phyloP scores from a whole-genome alignment of 1,140 invertebrate genomes.

The Lordiphosa stackelbergi region DNA sequence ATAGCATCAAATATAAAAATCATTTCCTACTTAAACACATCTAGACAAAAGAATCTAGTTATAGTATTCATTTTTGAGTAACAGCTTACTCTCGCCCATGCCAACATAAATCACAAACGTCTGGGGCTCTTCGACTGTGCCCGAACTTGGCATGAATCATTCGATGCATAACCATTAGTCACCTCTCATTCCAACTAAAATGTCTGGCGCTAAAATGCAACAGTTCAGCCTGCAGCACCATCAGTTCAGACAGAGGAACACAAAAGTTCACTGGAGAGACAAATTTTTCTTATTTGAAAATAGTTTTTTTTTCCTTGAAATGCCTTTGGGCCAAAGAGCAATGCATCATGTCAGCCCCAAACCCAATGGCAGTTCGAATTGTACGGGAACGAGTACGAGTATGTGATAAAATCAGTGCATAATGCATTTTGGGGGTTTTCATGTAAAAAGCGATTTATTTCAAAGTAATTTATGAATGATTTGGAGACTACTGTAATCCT shows the following conservation, averaged over 20 bases:
- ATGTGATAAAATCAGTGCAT: no score
- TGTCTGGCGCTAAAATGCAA: slow-evolving; percentile 28
- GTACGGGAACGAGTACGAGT: no score
- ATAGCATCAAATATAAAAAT: no score
- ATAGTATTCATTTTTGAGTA: no score
- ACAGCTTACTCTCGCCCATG: no score
- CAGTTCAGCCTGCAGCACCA: slow-evolving; percentile 9
- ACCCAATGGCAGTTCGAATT: no score
- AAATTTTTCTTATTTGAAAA: slow-evolving; percentile 40
- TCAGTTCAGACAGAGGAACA: slow-evolving; percentile 5
- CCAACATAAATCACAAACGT: slow-evolving; percentile 19
- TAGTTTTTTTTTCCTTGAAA: slow-evolving; percentile 47
- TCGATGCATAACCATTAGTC: slow-evolving; percentile 28
- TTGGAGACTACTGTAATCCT: no score
- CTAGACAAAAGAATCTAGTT: no score
- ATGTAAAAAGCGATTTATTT: no score
- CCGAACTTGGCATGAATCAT: slow-evolving; percentile 48
- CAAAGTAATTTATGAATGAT: no score
- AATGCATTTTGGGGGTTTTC: no score
- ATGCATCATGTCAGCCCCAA: background rate
- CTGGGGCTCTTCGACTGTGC: slow-evolving; percentile 32
- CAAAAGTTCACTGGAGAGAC: slow-evolving; percentile 29
- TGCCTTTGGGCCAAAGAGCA: slow-evolving; percentile 26
- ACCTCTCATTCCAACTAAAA: slow-evolving; percentile 14
- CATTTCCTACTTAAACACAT: no score